Base-by-base conservation (phyloP, 2,888 invertebrate species). In the Sceliomorpha sp. region DNA sequence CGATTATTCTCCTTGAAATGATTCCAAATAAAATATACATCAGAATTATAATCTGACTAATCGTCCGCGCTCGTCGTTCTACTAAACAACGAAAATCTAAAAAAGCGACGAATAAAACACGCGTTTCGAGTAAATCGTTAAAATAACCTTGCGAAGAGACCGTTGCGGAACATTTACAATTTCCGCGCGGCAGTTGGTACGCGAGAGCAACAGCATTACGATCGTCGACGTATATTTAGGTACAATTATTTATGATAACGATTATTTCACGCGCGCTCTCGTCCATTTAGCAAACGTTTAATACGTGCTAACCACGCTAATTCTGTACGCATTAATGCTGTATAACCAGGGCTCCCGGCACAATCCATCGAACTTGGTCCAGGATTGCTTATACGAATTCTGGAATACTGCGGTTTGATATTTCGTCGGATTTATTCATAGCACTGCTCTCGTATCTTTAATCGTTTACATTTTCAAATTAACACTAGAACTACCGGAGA, bases 191-290 rank as follows among this genome's bases (percentile, higher is more conserved):
- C 75, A 70, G 76, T 75, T 74, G 78, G 76, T 73, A 58, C 62
- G 62, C 74, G 76, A 69, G 72, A 48, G 69, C 53, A 70, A 47
- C 47, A 53, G 39, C 51, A 70, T 75, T 74, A 72, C 63, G 58
- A 67, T 67, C 69, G 45, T 67, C 47, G 72, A 73, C 81, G 82
- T 83, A 84, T 85, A 84, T 85, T 85, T 84, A 83, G 83, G 80
- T 63, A 64, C 79, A 83, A 84, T 85, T 84, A 85, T 85, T 85
- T 85, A 85, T 82, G 84, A 85, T 85, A 84, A 85, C 84, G 84
- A 84, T 85, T 85, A 84, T 83, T 79, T 80, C 78, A 78, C 81
- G 80, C 83, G 78, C 59, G 81, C 79, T 82, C 81, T 82, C 81
- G 78, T 75, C 80, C 81, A 80, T 85, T 85, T 85, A 85, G 84